Conservation (phyloP, 2,113 vertebrate species). For the Andinoacara biseriatus region DNA sequence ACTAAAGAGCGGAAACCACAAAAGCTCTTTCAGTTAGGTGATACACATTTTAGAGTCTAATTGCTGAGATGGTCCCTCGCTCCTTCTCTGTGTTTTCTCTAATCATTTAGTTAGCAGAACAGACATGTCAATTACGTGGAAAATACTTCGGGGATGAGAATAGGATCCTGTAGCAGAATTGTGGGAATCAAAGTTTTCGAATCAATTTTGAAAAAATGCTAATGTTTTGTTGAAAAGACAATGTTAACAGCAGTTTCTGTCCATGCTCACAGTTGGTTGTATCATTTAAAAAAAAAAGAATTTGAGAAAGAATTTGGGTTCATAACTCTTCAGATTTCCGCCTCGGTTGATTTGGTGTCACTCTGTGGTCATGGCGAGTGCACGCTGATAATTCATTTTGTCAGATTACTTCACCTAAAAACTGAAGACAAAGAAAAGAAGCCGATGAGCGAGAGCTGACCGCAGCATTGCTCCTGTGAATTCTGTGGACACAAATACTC, state of each 20-base stretch:
- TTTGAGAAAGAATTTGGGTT: neutral
- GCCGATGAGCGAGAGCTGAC: neutral
- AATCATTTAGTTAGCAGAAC: slow-evolving; percentile 47
- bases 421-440: neutral
- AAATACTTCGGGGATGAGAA: neutral
- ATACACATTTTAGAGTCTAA: slow-evolving; percentile 62
- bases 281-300: neutral
- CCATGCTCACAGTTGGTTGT: neutral
- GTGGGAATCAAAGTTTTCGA: fast-evolving
- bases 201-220: no score
- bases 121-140: slow-evolving; percentile 57
- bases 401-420: neutral
- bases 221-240: neutral
- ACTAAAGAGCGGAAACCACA: slow-evolving; percentile 50
- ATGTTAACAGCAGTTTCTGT: neutral
- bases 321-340: neutral
- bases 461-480: neutral
- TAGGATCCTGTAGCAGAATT: neutral
- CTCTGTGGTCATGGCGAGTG: fast-evolving
- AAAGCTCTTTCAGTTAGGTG: slow-evolving; percentile 51
- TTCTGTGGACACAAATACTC: neutral
- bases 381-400: neutral
- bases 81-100: slow-evolving; percentile 17
- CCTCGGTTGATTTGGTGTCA: neutral
- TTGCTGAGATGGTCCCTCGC: slow-evolving; percentile 26